These are phyloP conservation scores for Sanderia malayensis DNA, from an alignment of 30 jellyfish, hydroid and myxozoan genomes.

Conservation along the genomic window DNA sequence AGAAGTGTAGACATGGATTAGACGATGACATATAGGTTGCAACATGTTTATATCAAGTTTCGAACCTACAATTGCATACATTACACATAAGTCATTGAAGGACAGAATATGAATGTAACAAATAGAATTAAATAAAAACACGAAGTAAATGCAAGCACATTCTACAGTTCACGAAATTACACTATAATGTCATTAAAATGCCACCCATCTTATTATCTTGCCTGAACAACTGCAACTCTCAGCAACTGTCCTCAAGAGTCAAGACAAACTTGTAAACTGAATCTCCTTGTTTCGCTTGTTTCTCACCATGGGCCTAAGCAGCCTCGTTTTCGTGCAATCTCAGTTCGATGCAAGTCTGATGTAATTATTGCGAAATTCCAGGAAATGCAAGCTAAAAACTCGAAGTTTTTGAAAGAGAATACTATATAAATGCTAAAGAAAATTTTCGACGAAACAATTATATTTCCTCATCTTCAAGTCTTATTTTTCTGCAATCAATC, in stretches of 20 bases:
- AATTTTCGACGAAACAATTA: no score
- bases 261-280: background rate
- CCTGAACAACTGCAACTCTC: background rate
- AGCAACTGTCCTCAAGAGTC: slow-evolving; percentile 1
- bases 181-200: background rate
- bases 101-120: slow-evolving; percentile 1
- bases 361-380: no score
- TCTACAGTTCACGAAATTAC: background rate
- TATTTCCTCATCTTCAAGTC: no score
- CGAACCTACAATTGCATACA: background rate
- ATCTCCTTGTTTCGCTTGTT: background rate
- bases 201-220: background rate
- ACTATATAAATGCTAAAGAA: no score
- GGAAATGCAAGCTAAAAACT: no score
- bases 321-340: background rate
- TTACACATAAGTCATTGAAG: background rate
- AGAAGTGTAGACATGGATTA: background rate
- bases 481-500: no score
- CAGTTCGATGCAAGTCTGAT: no score
- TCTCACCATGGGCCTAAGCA: background rate
- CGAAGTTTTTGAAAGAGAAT: no score
- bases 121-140: background rate
- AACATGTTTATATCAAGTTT: background rate
- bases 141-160: background rate
- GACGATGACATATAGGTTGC: background rate